Evolutionary conservation across 2,113 vertebrate species (phyloP), one percentile per base, ranked within the genome.

Genomic region (Semicossyphus pulcher): DNA sequence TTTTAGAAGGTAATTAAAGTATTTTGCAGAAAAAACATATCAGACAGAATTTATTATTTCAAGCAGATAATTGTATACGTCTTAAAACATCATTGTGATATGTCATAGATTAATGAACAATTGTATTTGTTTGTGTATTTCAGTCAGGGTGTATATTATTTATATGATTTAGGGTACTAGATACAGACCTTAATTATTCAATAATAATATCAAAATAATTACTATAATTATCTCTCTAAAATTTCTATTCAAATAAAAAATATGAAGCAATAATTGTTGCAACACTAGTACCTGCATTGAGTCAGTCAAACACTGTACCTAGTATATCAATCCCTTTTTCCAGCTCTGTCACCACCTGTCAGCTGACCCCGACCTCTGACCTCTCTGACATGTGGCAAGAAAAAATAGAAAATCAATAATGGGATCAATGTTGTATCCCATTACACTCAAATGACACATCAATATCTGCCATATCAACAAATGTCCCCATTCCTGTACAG

Each of bases 311-410:
- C 20, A 26, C 20, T 7, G 3, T 23, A 28, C 5, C 5, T 10
- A 20, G 12, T 28, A 32, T 41, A 14, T 4, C 10, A 21, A 18
- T 69, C 21, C 16, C 18, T 67, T 26, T 15, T 45, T 37, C 42
- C n/a, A 26, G 37, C 26, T 67, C 12, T 37, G 36, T 62, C 45
- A 15, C 44, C 10, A 32, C 60, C 45, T 74, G 66, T 48, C 29
- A 20, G 21, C 32, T 73, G 68, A 83, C 76, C 76, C 62, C 65
- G 20, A 81, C 67, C 79, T 80, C 57, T 81, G 76, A 71, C 84
- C 82, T 63, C 51, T n/a, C 28, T 62, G 18, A 41, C 2, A 16
- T 16, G 15, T 37, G 39, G 14, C 21, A 61, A 36, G 18, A 31
- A 60, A 29, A 65, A 65, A 28, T 9, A 62, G 53, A 32, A 76